phyloP scores from a whole-genome alignment of 2,797 vertebrate genomes.

The Xenopus petersii region DNA sequence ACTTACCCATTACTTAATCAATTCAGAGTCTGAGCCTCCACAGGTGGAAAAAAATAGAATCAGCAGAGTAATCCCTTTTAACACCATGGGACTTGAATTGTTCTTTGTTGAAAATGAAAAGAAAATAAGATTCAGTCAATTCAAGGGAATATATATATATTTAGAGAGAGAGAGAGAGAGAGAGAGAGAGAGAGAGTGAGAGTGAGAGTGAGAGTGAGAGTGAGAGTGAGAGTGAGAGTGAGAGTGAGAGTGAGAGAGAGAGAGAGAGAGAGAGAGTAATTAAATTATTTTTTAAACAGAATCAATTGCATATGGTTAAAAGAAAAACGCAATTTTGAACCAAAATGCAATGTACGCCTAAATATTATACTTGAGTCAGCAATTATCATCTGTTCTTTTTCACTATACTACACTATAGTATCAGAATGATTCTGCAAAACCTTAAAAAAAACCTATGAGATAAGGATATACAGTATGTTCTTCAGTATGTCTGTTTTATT shows the following conservation, averaged over 20 bases:
- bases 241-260: too few species aligned
- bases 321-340: constrained; percentile 49
- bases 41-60: constrained; percentile 55
- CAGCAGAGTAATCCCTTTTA: constrained; percentile 55
- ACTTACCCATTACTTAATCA: constrained; percentile 62
- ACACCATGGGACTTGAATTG: constrained; percentile 47
- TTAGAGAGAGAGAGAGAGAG: too few species aligned
- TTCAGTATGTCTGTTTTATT: too few species aligned
- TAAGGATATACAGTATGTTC: too few species aligned
- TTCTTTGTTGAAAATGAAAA: constrained; percentile 46
- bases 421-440: too few species aligned
- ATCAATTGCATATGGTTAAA: constrained; percentile 61
- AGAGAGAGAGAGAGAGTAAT: constrained; percentile 50
- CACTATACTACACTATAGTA: too few species aligned
- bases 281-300: constrained; percentile 55
- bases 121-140: constrained; percentile 50
- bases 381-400: too few species aligned
- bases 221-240: too few species aligned
- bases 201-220: too few species aligned
- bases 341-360: constrained; percentile 40
- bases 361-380: constrained; percentile 6
- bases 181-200: too few species aligned
- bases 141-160: constrained; percentile 30
- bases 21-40: constrained; percentile 56
- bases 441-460: too few species aligned